Percentiles rank a stretch among this genome's conserved stretches.
Evolutionary conservation across 2,797 vertebrate species (phyloP).

Genomic region (Notolabrus celidotus): DNA sequence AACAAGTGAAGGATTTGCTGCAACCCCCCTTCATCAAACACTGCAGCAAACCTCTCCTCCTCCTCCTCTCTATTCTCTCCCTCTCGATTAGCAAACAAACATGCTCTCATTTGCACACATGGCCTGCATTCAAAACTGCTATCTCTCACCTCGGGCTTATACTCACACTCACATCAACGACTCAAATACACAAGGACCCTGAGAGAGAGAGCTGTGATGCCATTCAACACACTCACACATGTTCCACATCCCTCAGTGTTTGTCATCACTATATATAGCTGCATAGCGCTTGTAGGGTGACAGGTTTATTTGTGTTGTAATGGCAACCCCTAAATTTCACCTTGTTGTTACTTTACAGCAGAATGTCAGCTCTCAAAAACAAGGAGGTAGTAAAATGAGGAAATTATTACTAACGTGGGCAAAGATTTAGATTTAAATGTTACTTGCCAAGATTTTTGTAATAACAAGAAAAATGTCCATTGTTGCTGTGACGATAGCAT

Average conservation of each 20-base stretch:
- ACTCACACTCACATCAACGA: constrained; percentile 53
- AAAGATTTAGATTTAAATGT: too few species aligned
- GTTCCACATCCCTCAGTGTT: constrained; percentile 63
- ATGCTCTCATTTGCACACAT: constrained; percentile 50
- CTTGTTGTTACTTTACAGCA: background rate
- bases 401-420: too few species aligned
- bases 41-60: constrained; percentile 39
- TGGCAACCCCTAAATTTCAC: constrained; percentile 51
- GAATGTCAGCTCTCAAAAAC: background rate
- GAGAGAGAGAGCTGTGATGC: constrained; percentile 22
- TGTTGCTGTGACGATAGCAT: too few species aligned
- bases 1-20: constrained; percentile 35
- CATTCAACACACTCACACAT: constrained; percentile 63
- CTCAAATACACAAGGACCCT: constrained; percentile 49
- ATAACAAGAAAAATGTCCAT: too few species aligned
- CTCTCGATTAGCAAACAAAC: constrained; percentile 63
- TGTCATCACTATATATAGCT: constrained; percentile 74
- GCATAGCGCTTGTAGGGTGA: constrained; percentile 48
- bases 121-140: constrained; percentile 54
- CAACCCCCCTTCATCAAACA: constrained; percentile 36
- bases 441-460: too few species aligned
- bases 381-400: too few species aligned
- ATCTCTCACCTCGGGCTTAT: constrained; percentile 63
- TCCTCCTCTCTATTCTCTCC: constrained; percentile 22
- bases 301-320: constrained; percentile 73